Conservation (phyloP, 2,888 invertebrate species). For the Nomada lathburiana region DNA sequence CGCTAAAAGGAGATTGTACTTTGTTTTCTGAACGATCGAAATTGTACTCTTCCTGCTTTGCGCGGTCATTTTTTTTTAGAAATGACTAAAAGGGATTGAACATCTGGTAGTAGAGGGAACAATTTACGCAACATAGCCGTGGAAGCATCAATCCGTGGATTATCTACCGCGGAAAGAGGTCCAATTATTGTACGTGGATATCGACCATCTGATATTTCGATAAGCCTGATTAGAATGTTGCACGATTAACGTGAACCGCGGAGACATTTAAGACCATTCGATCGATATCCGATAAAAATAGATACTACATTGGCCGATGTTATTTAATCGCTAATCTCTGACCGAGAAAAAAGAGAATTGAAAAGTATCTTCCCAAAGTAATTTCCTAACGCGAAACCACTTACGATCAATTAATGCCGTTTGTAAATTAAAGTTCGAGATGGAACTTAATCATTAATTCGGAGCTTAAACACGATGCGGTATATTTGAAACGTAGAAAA, state of each 20-base stretch:
- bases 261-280: constrained; percentile 64
- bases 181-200: constrained; percentile 75
- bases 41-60: background rate
- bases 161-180: constrained; percentile 69
- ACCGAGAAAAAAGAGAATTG: background rate
- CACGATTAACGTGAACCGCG: constrained; percentile 61
- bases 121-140: constrained; percentile 75
- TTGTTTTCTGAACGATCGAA: background rate
- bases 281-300: constrained; percentile 44
- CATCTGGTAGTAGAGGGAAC: constrained; percentile 20
- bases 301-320: constrained; percentile 41
- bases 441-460: constrained; percentile 11
- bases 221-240: constrained; percentile 71
- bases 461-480: background rate
- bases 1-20: background rate
- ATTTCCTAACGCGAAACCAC: constrained; percentile 2
- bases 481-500: constrained; percentile 17
- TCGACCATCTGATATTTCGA: constrained; percentile 74
- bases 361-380: background rate
- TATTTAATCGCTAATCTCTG: constrained; percentile 40
- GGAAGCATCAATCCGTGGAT: constrained; percentile 75
- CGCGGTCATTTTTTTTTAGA: constrained; percentile 9
- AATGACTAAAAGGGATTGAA: constrained; percentile 4
- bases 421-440: background rate
- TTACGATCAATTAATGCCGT: background rate